Evolutionary conservation across 2,888 invertebrate genomes (phyloP).

Genomic region (Parapristionchus giblindavisi): DNA sequence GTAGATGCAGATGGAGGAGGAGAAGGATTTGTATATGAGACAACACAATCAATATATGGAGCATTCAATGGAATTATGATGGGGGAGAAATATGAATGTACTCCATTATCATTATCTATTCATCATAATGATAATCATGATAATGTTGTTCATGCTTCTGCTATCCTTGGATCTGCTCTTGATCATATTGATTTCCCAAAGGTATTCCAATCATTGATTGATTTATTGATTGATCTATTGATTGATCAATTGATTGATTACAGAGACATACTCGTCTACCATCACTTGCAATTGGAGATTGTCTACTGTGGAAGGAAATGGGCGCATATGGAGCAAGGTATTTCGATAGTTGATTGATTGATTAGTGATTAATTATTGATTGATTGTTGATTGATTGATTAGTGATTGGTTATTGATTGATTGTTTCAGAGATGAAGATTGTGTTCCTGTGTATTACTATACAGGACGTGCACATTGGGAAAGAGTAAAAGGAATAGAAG

Average conservation of each 20-base stretch:
- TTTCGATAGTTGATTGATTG: neutral
- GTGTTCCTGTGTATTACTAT: slow-evolving; percentile 75
- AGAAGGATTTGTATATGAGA: slow-evolving; percentile 60
- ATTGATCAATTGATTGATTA: neutral
- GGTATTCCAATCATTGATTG: too few relatives aligned
- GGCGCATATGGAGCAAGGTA: slow-evolving; percentile 89
- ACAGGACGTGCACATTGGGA: slow-evolving; percentile 54
- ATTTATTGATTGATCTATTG: too few relatives aligned
- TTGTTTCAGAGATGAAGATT: slow-evolving; percentile 71
- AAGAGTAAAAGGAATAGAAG: slow-evolving; percentile 23
- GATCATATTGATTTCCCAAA: slow-evolving; percentile 9
- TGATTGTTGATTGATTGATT: neutral
- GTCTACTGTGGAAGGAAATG: slow-evolving; percentile 90
- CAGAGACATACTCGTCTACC: slow-evolving; percentile 29
- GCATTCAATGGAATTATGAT: slow-evolving; percentile 77
- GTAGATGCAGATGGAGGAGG: neutral
- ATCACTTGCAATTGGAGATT: slow-evolving; percentile 54
- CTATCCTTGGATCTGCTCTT: slow-evolving; percentile 5
- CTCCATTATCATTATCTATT: neutral
- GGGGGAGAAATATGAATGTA: slow-evolving; percentile 75
- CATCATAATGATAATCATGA: neutral
- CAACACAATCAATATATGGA: slow-evolving; percentile 76
- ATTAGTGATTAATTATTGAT: too few relatives aligned
- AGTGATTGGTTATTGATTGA: too few relatives aligned
- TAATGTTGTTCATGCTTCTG: neutral